Percentiles rank a stretch among this genome's conserved stretches.
phyloP scores from a whole-genome alignment of 2,797 vertebrate genomes.

The Rhyacichthys aspro region DNA sequence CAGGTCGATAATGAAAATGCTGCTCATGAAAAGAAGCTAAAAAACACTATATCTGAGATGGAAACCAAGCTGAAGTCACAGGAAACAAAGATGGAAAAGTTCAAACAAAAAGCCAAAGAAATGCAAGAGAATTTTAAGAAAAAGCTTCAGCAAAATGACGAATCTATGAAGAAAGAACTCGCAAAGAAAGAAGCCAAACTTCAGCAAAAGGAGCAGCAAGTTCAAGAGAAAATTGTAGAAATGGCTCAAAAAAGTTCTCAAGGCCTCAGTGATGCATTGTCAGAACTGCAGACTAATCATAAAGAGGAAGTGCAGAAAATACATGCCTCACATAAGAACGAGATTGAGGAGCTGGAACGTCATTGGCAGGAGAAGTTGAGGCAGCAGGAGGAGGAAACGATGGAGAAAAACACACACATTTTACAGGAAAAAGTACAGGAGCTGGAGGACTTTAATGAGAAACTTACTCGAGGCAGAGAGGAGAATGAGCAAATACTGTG shows the following conservation, averaged over 20 bases:
- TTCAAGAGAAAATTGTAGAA: conserved; percentile 89
- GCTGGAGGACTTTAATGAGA: conserved; percentile 79
- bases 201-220: conserved; percentile 87
- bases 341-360: conserved; percentile 73
- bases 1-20: conserved; percentile 78
- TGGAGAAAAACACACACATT: conserved; percentile 79
- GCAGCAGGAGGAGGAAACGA: conserved; percentile 85
- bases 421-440: conserved; percentile 88
- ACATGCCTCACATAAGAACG: conserved; percentile 72
- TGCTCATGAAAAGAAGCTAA: conserved; percentile 79
- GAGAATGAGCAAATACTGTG: conserved; percentile 78
- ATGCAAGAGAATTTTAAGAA: conserved; percentile 89
- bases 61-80: conserved; percentile 87
- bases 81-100: conserved; percentile 89
- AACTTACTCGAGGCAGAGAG: conserved; percentile 67
- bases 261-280: conserved; percentile 84
- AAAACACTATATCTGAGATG: conserved; percentile 80
- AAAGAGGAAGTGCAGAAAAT: conserved; percentile 87
- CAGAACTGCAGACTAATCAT: conserved; percentile 88
- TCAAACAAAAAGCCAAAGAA: conserved; percentile 89
- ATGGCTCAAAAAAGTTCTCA: conserved; percentile 89
- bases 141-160: conserved; percentile 89
- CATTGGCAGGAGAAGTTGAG: conserved; percentile 83
- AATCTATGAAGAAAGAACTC: conserved; percentile 86
- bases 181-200: conserved; percentile 88